Base-by-base conservation (phyloP, 2,888 invertebrate species). In the Portevinia maculata region DNA sequence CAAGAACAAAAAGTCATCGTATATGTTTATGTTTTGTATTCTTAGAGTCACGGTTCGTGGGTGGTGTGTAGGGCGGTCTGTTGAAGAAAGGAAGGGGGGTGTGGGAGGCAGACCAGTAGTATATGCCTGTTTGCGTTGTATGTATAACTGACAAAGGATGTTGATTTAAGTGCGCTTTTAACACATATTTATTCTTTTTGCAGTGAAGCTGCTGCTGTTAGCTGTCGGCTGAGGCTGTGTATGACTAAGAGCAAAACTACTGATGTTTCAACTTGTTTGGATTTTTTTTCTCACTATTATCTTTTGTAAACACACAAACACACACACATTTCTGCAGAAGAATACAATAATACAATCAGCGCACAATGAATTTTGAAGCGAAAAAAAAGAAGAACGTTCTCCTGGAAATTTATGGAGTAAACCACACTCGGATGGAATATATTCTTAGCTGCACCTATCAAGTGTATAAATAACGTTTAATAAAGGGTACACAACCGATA, bases 131-230 rank as follows among this genome's bases (percentile, higher is more conserved):
- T 70, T 76, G 69, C 52, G 57, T 64, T 64, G 64, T 57, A 48
- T 50, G 50, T 74, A 65, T 74, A 69, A 59, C 57, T 64, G 59
- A 39, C 70, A 65, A 75, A 81, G 81, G 76, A 81, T 81, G 81
- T 65, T 76, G 81, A 76, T 81, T 81, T 81, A 76, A 81, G 81
- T 81, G 81, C 81, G 81, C 81, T 81, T 81, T 81, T 81, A 81
- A 81, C 76, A 81, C 75, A 81, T 76, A 81, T 81, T 81, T 76
- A 81, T 81, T 70, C 39, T 70, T 70, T 62, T 75, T 76, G 46
- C 70, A 69, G 50, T 75, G 55, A 74, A 50, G 39, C 52, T 67
- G 67, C 67, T 60, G 73, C 24, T 55, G 53, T n/a, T n/a, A n/a
- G n/a, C 41, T 53, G 67, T 55, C 62, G 79, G 17, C 57, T 75